Base-by-base conservation (phyloP, 2,888 invertebrate genomes). In the Drosophila putrida region DNA sequence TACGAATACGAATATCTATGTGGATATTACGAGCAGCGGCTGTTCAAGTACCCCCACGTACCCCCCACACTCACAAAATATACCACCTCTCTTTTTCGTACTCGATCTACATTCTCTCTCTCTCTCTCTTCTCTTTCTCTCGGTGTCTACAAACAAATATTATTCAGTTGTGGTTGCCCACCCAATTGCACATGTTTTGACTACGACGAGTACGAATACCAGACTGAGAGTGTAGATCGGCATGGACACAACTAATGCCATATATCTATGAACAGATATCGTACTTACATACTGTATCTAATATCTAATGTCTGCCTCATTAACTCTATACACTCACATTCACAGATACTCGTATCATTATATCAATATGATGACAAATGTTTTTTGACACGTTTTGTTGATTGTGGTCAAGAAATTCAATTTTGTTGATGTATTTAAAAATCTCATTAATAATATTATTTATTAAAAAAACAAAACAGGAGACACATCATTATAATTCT, bases 171-270 rank as follows among this genome's bases (percentile, higher is more conserved):
- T 31, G 31, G 46, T 59, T 47, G 51, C 75, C 75, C 75, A 78
- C 50, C 67, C 70, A 75, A 82, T 78, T 82, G 82, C 80, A 82
- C 73, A 78, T 64, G 73, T 63, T 69, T 36, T 35, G 55, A 46
- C 20, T 54, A 6, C 27, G 8, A 4, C 4, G 33, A 33, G 33
- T 47, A 4, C 28, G 55, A 39, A 27, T 49, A 9, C 33, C 15
- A 8, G 8, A 8, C 8, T 3, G 20, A 20, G 58, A 51, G 46
- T 65, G 20, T 61, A 50, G 68, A 76, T 69, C 61, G 65, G n/a
- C 55, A 28, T 66, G 33, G 35, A 51, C 36, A 59, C 35, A 69
- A 54, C 41, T 54, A 35, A 35, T 44, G 43, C 28, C 55, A 15
- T 47, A 50, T 59, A 54, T 58, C 44, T 51, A 41, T 50, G 39